Evolutionary conservation across 2,888 invertebrate genomes (phyloP).

Genomic region (Zaprionus lineosus): DNA sequence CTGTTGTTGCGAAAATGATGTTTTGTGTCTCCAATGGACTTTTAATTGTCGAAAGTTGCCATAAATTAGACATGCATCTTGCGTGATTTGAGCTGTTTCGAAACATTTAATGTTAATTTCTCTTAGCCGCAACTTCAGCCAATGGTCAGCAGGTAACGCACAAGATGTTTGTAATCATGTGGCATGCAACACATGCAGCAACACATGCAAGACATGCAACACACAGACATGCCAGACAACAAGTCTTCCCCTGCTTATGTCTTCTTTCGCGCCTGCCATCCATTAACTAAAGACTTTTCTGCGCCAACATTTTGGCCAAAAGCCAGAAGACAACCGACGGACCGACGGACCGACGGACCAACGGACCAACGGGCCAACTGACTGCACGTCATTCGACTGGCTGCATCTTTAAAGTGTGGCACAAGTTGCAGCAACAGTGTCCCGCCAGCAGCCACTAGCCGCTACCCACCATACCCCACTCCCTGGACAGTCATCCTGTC

Average conservation of each 20-base stretch:
- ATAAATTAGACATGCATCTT: conserved; percentile 55
- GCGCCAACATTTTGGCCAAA: conserved; percentile 18
- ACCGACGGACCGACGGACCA: no score
- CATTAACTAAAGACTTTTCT: conserved; percentile 40
- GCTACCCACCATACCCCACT: no score
- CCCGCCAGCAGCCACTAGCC: no score
- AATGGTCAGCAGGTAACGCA: conserved; percentile 56
- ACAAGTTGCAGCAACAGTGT: no score
- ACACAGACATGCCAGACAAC: conserved; percentile 19
- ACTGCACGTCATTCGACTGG: no score
- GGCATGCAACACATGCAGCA: conserved; percentile 12
- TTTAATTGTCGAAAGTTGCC: conserved; percentile 64
- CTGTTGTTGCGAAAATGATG: background rate
- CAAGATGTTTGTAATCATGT: conserved; percentile 41
- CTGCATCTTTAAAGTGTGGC: conserved; percentile 49
- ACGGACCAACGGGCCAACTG: no score
- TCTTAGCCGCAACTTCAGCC: conserved; percentile 19
- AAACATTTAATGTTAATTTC: conserved; percentile 66
- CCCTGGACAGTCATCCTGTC: no score
- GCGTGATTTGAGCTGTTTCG: conserved; percentile 65
- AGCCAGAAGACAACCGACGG: conserved; percentile 41
- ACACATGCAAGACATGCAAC: no score
- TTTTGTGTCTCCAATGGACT: conserved; percentile 43
- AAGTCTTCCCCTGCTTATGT: conserved; percentile 6
- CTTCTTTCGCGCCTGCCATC: conserved; percentile 30